Evolutionary conservation across 2,113 vertebrate species (phyloP), one percentile per base, ranked within the genome.

Genomic region (Pedionomus torquatus): DNA sequence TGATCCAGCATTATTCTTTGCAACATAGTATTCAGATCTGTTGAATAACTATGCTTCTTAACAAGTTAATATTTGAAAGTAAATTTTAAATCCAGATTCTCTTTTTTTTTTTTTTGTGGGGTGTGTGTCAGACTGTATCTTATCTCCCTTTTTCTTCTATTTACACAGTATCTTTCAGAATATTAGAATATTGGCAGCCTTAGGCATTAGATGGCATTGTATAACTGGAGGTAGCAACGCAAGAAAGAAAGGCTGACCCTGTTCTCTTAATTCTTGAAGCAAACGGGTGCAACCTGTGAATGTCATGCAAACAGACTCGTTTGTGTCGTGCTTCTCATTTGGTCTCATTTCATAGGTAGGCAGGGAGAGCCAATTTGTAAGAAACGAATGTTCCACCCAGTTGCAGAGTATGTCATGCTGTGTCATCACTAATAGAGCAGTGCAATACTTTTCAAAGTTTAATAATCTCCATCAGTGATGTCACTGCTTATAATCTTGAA

Each of bases 271-370:
- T 26, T 28, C 35, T 15, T 7, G 17, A 35, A 17, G 58, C 25
- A 31, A 44, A 64, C 35, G 4, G 9, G 28, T 20, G 8, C 30
- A 57, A 48, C 25, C 8, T n/a, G 30, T 25, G 57, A 81, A 26
- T 0, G 0, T 25, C 21, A 11, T 17, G 21, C 37, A 31, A 37
- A 26, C 35, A 25, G 39, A 14, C n/a, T 41, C 43, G 30, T 11
- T 49, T 21, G 26, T 70, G 43, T 8, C 26, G 17, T 49, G 25
- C 17, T 55, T 43, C 24, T 41, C 4, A 1, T 49, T 44, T 35
- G 58, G 17, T 51, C 28, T 66, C 33, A 4, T 70, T 55, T 43
- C 17, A 51, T 23, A 57, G 89, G 25, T 21, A 35, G 71, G n/a
- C 48, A 31, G 35, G 43, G 20, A 70, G n/a, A 63, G 21, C 11